A percentile compares a stretch with the other conserved stretches of the same genome.
Conservation (phyloP, 2,797 vertebrate genomes). For the Siniperca undulata region DNA sequence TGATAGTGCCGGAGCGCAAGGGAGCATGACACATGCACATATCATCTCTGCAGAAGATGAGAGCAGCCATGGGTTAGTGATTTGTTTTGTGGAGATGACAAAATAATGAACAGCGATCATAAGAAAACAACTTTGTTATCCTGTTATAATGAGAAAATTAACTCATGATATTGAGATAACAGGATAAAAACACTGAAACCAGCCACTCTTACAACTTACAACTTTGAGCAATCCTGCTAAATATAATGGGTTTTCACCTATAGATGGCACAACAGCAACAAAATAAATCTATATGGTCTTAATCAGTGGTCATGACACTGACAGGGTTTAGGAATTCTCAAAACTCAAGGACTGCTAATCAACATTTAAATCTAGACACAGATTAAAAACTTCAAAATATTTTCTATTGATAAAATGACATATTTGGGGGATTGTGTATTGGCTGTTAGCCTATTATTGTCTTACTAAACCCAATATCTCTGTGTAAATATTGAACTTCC, state of each 20-base stretch:
- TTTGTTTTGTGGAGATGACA: neutral
- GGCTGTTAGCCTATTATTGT: neutral
- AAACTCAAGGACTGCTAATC: neutral
- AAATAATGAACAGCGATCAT: neutral
- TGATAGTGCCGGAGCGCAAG: too few relatives aligned
- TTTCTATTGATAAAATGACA: neutral
- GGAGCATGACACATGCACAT: too few relatives aligned
- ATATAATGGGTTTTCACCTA: neutral
- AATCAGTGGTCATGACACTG: neutral
- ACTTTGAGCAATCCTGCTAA: neutral
- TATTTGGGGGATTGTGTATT: neutral
- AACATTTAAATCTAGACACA: neutral
- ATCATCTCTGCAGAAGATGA: neutral
- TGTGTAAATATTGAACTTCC: neutral
- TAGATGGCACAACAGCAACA: neutral
- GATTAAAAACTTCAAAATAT: neutral
- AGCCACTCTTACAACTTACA: neutral
- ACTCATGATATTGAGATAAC: neutral
- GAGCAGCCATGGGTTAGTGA: neutral
- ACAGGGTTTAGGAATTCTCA: neutral
- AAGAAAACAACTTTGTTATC: neutral
- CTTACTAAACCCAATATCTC: neutral
- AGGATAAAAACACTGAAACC: neutral
- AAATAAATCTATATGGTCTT: neutral
- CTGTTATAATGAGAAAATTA: neutral